Percentiles rank a stretch among this genome's conserved stretches.
Evolutionary conservation across 2,797 vertebrate genomes (phyloP).

Genomic region (Falco naumanni): DNA sequence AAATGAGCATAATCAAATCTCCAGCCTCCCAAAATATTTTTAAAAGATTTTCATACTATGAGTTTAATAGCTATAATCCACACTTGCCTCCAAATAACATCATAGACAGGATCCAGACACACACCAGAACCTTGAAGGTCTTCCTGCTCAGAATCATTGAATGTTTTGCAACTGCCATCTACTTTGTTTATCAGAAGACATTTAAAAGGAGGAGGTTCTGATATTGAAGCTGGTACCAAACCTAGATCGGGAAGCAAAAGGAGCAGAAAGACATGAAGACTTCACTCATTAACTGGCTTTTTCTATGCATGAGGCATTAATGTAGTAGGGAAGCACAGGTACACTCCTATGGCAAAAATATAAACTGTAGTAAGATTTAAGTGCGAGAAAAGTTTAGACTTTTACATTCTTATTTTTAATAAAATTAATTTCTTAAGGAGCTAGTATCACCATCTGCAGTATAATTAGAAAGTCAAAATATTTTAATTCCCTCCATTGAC

Average conservation of each 20-base stretch:
- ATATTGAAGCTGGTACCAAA: conserved; percentile 93
- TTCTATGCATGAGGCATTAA: not conserved
- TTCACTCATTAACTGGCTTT: not conserved
- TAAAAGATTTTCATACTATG: not conserved
- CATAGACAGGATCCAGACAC: conserved; percentile 97
- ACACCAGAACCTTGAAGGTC: conserved; percentile 97
- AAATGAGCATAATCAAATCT: not conserved
- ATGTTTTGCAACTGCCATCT: conserved; percentile 98
- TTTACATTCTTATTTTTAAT: not conserved
- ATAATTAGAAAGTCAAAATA: not conserved
- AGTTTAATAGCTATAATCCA: conserved; percentile 22
- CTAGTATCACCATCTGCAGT: not conserved
- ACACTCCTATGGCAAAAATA: not conserved
- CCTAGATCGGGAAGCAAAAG: conserved; percentile 72
- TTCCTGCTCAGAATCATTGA: conserved; percentile 98
- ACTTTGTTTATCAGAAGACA: conserved; percentile 98
- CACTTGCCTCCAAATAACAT: conserved; percentile 97
- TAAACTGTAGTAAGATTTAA: not conserved
- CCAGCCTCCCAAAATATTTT: not conserved
- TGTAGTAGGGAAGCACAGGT: not conserved
- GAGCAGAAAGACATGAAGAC: not conserved
- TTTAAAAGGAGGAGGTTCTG: conserved; percentile 97
- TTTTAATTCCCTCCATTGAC: not conserved
- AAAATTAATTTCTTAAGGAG: not conserved
- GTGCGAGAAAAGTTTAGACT: not conserved